Conservation (phyloP, 2,888 invertebrate species). For the Orthosia gothica region DNA sequence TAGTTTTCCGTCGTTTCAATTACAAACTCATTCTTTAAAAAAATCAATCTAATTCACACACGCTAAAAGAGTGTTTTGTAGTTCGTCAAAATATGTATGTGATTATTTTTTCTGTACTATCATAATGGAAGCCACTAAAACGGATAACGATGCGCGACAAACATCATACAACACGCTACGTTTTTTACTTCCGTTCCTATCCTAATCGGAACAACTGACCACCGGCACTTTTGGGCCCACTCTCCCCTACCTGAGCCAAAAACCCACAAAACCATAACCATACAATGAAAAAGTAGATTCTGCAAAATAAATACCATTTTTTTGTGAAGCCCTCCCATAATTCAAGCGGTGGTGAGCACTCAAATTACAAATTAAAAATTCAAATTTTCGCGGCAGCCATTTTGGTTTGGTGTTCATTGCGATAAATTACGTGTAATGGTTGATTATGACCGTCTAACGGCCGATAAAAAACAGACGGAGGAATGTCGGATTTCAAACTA, state of each 20-base stretch:
- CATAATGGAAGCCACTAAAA: too few species aligned
- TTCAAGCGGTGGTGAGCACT: slow-evolving; percentile 39
- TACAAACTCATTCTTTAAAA: too few species aligned
- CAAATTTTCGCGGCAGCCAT: slow-evolving; percentile 64
- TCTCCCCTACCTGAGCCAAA: neutral
- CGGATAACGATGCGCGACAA: too few species aligned
- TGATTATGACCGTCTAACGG: slow-evolving; percentile 48
- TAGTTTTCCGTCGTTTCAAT: too few species aligned
- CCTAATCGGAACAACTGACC: too few species aligned
- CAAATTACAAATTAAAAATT: slow-evolving; percentile 72
- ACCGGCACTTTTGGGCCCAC: too few species aligned
- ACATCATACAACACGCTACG: too few species aligned
- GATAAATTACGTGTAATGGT: slow-evolving; percentile 68
- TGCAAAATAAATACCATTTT: slow-evolving; percentile 35
- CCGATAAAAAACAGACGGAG: slow-evolving; percentile 65
- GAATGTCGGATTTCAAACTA: slow-evolving; percentile 30
- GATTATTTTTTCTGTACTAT: too few species aligned
- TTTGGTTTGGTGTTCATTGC: slow-evolving; percentile 67
- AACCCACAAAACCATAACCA: neutral
- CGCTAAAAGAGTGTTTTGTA: too few species aligned
- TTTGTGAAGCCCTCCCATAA: slow-evolving; percentile 40
- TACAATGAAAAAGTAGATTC: slow-evolving; percentile 19
- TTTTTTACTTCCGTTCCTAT: too few species aligned
- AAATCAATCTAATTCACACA: too few species aligned
- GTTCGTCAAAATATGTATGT: too few species aligned